Evolutionary conservation across 2,888 invertebrate species (phyloP).

Genomic region (Anoncus sp.): DNA sequence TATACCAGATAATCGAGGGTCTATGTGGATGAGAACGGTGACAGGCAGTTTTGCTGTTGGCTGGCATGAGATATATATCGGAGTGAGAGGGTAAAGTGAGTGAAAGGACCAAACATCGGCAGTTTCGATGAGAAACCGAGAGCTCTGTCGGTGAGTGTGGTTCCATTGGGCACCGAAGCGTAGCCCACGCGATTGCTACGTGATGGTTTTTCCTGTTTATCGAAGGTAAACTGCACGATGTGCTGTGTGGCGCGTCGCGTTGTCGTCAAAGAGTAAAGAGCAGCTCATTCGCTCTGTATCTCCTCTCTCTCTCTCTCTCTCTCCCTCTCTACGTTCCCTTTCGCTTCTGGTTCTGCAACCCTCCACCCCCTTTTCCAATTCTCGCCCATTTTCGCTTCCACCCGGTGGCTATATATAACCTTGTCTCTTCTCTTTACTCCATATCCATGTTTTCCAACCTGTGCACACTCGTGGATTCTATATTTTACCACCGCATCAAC

Average conservation of each 20-base stretch:
- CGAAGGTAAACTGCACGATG: constrained; percentile 69
- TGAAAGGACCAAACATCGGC: constrained; percentile 21
- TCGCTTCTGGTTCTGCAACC: constrained; percentile 25
- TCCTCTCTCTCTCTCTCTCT: constrained; percentile 29
- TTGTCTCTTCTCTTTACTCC: constrained; percentile 16
- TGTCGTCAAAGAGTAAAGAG: constrained; percentile 68
- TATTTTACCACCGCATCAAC: constrained; percentile 8
- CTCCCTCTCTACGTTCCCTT: constrained; percentile 16
- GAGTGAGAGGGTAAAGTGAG: constrained; percentile 23
- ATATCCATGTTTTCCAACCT: constrained; percentile 12
- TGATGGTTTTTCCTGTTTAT: constrained; percentile 71
- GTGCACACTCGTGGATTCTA: constrained; percentile 21
- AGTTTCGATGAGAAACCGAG: constrained; percentile 40
- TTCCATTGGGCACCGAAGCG: constrained; percentile 49
- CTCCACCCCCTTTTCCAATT: constrained; percentile 48
- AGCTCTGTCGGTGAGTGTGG: constrained; percentile 38
- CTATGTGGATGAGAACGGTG: constrained; percentile 10
- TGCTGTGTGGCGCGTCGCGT: constrained; percentile 45
- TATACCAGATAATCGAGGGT: constrained; percentile 12
- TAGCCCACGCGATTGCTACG: constrained; percentile 65
- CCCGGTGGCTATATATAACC: constrained; percentile 14
- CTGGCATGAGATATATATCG: constrained; percentile 2
- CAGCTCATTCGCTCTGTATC: constrained; percentile 46
- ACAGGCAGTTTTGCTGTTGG: constrained; percentile 35
- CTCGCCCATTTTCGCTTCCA: constrained; percentile 34